Conservation (phyloP, 1,140 invertebrate genomes). For the Drosophila pandora region DNA sequence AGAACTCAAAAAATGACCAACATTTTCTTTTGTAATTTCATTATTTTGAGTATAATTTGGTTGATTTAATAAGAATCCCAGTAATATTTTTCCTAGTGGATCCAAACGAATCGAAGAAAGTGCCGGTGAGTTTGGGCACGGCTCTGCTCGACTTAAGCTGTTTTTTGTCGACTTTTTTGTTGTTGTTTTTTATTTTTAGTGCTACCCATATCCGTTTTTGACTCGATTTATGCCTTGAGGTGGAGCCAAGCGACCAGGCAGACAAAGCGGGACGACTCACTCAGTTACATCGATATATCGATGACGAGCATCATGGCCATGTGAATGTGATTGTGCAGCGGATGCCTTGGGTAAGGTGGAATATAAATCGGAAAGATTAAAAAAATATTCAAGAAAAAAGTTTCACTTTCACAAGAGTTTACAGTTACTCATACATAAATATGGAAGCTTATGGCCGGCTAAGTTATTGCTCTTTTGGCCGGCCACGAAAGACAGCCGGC, state of each 20-base stretch:
- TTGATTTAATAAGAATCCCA: too few species aligned
- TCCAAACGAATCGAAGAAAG: conserved; percentile 72
- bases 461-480: conserved; percentile 54
- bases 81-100: conserved; percentile 19
- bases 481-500: conserved; percentile 38
- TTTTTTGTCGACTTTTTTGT: neutral
- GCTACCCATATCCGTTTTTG: conserved; percentile 78
- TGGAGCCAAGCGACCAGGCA: conserved; percentile 42
- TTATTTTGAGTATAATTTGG: too few species aligned
- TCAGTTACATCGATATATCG: conserved; percentile 63
- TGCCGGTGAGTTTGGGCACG: conserved; percentile 52
- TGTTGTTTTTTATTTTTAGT: conserved; percentile 57
- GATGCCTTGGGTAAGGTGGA: conserved; percentile 60
- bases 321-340: conserved; percentile 40
- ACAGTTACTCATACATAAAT: conserved; percentile 79
- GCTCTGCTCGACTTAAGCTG: conserved; percentile 58
- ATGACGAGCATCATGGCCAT: conserved; percentile 34
- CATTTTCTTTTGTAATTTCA: too few species aligned
- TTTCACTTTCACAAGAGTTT: conserved; percentile 77
- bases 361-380: conserved; percentile 77
- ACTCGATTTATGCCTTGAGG: conserved; percentile 78
- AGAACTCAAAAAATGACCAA: too few species aligned
- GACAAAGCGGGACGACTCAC: conserved; percentile 42
- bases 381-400: conserved; percentile 51
- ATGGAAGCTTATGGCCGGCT: conserved; percentile 57